Evolutionary conservation across 2,797 vertebrate species (phyloP).

Genomic region (Coluber constrictor): DNA sequence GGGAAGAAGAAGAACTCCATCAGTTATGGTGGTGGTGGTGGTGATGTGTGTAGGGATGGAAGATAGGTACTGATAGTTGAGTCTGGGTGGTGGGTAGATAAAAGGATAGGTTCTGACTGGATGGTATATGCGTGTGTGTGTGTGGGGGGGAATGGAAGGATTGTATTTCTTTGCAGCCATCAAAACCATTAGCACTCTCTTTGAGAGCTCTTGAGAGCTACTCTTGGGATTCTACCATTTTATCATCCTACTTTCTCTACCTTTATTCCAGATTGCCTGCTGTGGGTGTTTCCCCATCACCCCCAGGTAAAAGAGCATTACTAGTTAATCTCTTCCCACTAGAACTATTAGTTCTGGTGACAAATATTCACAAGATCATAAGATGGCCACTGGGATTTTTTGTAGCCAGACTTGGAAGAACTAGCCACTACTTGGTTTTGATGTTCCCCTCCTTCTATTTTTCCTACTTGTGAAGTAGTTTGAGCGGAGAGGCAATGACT

Average conservation of each 20-base stretch:
- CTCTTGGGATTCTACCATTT: not conserved
- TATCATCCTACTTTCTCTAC: not conserved
- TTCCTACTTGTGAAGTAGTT: not conserved
- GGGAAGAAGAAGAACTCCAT: not conserved
- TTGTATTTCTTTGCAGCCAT: not conserved
- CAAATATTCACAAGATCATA: not conserved
- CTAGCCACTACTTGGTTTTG: not conserved
- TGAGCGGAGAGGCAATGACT: not conserved
- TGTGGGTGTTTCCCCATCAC: not conserved
- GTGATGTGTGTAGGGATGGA: not conserved
- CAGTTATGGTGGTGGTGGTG: not conserved
- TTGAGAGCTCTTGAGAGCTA: not conserved
- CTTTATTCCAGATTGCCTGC: not conserved
- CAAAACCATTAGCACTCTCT: not conserved
- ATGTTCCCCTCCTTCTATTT: not conserved
- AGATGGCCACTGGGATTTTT: not conserved
- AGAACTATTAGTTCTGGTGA: not conserved
- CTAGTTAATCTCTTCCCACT: not conserved
- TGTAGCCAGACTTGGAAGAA: not conserved
- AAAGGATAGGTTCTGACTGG: not conserved
- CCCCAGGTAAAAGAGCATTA: not conserved
- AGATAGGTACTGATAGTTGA: not conserved
- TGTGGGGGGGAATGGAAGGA: not conserved
- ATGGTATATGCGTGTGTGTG: too few species aligned
- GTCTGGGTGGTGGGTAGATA: not conserved